Conservation (phyloP, 2,113 vertebrate species). For the Grus americana region DNA sequence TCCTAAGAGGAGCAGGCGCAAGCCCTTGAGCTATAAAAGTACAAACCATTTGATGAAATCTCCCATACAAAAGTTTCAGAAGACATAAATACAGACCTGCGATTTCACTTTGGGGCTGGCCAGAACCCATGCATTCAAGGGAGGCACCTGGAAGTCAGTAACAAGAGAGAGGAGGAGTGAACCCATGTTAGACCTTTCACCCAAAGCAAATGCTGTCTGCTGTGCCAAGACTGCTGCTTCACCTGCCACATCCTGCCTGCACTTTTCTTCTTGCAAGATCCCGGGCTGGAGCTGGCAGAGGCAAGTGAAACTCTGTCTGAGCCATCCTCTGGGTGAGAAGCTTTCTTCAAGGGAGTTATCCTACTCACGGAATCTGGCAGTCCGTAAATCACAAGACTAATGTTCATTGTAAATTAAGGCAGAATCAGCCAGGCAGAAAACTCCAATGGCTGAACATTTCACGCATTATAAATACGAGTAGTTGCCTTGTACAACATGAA, state of each 20-base stretch:
- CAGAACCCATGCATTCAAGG: background rate
- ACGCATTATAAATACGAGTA: background rate
- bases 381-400: conserved; percentile 28
- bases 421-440: conserved; percentile 28
- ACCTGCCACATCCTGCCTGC: background rate
- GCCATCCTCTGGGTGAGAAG: background rate
- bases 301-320: background rate
- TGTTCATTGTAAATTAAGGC: conserved; percentile 26
- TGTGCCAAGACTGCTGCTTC: background rate
- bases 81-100: background rate
- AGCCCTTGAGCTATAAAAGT: background rate
- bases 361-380: background rate
- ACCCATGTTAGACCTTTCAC: background rate
- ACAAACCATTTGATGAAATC: background rate
- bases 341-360: background rate
- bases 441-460: background rate
- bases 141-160: background rate
- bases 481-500: background rate
- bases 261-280: background rate
- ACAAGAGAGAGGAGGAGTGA: background rate
- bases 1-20: background rate
- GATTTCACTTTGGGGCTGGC: background rate
- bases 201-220: background rate
- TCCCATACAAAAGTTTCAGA: background rate
- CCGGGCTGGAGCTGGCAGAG: background rate